Evolutionary conservation across 2,113 vertebrate genomes (phyloP).

Genomic region (Aegotheles bennettii): DNA sequence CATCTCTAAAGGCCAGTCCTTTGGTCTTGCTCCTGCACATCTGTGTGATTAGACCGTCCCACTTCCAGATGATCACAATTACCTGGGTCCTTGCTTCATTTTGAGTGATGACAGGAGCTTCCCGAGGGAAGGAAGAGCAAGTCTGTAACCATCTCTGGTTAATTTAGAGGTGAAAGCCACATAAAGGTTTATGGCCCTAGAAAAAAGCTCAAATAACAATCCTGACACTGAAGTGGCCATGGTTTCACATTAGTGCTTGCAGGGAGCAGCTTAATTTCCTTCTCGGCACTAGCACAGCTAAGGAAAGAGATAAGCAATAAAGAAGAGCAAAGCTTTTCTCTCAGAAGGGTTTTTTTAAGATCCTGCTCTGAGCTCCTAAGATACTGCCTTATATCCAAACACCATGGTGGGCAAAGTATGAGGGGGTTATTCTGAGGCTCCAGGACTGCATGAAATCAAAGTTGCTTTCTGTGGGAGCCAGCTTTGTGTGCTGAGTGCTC

Average conservation of each 20-base stretch:
- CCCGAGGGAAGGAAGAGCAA: not conserved
- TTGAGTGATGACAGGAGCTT: not conserved
- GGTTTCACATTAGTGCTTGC: not conserved
- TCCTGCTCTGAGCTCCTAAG: not conserved
- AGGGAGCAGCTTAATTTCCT: constrained; percentile 13
- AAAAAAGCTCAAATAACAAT: not conserved
- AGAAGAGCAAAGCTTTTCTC: constrained; percentile 19
- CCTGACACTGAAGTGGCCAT: not conserved
- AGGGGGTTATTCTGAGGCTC: not conserved
- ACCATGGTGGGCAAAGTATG: not conserved
- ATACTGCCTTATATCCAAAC: not conserved
- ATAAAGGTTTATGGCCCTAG: not conserved
- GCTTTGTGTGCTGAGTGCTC: not conserved
- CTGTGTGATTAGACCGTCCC: not conserved
- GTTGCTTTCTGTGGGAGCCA: not conserved
- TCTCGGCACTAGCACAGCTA: not conserved
- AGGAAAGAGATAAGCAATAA: constrained; percentile 13
- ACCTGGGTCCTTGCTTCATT: not conserved
- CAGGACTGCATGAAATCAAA: not conserved
- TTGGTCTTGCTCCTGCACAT: not conserved
- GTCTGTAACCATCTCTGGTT: not conserved
- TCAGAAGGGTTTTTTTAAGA: not conserved
- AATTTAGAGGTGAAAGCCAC: not conserved
- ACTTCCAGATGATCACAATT: not conserved
- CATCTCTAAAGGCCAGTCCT: not conserved